Evolutionary conservation across 2,797 vertebrate genomes (phyloP).

Genomic region (Presbytis comata): DNA sequence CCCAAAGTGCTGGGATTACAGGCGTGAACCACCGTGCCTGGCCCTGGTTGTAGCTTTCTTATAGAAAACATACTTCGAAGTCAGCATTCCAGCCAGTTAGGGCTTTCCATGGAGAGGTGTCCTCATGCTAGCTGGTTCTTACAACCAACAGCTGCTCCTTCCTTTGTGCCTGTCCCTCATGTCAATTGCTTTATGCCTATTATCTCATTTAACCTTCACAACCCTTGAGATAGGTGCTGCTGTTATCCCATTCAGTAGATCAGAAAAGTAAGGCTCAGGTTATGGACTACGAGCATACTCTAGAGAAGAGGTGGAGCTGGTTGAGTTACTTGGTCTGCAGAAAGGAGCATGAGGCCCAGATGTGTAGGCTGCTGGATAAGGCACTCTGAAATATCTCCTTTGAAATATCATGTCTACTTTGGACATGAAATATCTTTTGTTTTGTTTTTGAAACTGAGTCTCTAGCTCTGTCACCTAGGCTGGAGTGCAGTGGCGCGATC

Average conservation of each 20-base stretch:
- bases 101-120: rapidly evolving
- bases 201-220: not conserved
- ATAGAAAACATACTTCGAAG: not conserved
- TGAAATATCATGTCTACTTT: not conserved
- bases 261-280: not conserved
- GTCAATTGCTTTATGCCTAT: not conserved
- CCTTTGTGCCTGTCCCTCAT: not conserved
- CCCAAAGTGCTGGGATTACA: no score
- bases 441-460: no score
- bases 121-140: not conserved
- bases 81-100: not conserved
- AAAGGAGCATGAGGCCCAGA: not conserved
- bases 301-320: not conserved
- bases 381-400: no score
- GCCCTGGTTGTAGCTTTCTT: not conserved
- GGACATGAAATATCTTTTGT: not conserved
- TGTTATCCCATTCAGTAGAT: not conserved
- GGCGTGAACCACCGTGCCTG: no score
- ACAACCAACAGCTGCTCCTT: not conserved
- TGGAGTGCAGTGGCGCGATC: no score
- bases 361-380: not conserved
- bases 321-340: not conserved
- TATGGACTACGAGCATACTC: not conserved
- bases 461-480: no score
- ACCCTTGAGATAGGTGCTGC: not conserved